Base-by-base conservation (phyloP, 2,113 vertebrate genomes). In the Cercopithecus mona region DNA sequence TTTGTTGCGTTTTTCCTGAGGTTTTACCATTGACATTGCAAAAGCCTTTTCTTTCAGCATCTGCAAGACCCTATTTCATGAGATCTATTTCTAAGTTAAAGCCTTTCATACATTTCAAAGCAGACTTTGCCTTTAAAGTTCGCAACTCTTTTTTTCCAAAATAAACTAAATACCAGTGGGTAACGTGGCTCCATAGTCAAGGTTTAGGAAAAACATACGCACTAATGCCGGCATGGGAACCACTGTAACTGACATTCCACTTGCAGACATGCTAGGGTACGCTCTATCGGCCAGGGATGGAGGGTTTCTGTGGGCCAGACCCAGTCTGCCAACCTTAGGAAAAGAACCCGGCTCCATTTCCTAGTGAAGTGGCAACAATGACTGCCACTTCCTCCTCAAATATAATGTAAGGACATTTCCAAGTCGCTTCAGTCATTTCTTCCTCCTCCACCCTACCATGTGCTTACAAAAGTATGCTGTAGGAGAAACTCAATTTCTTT, bases 21-120 rank as follows among this genome's bases (percentile, higher is more conserved):
- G 50, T 61, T 97, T 95, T 82, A 76, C 10, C 52, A 85, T 14
- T 72, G 76, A 25, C 40, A 73, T 94, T 96, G 90, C 90, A 82
- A 88, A 96, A 97, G 52, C 70, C n/a, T 94, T 94, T 96, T 73
- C 68, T 88, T 94, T 93, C 20, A 68, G 50, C 61, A 61, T 68
- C 68, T 64, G 4, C 5, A 89, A 92, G 93, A 92, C 45, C 32
- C 79, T 81, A 68, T 64, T 64, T 30, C 61, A 59, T 84, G 27
- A 87, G 45, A 88, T 81, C 72, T 79, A 23, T 94, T 66, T 94
- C 75, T 68, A 81, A 52, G 16, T 92, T 86, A 94, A 27, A 83
- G 18, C 32, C 73, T 48, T 90, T 76, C 27, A 76, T n/a, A 66
- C 87, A 84, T 93, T 97, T 94, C 66, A 88, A 88, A 90, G 45